Percentiles rank a stretch among this genome's conserved stretches.
These are phyloP conservation scores for Hystrix brachyura DNA, from an alignment of 2,113 vertebrate genomes.

Conservation along the genomic window DNA sequence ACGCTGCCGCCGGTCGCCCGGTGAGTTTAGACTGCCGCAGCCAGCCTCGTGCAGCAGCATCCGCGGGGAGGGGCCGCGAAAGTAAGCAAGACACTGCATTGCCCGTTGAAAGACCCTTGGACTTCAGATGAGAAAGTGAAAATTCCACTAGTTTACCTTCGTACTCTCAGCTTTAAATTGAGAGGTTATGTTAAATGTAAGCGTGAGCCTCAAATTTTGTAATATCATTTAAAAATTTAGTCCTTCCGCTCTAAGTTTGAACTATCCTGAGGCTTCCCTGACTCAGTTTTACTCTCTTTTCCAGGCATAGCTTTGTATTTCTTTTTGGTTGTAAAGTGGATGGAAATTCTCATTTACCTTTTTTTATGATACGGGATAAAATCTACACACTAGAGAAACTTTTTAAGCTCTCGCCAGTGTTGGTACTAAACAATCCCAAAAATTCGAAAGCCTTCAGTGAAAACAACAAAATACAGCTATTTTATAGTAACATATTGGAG, in stretches of 20 bases:
- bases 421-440: not conserved
- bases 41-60: not conserved
- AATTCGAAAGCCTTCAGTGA: slow-evolving; percentile 24
- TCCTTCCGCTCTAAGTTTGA: not conserved
- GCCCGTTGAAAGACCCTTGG: not conserved
- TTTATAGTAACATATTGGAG: not conserved
- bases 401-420: not conserved
- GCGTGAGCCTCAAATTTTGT: not conserved
- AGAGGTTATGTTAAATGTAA: not conserved
- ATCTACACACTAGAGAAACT: not conserved
- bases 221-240: not conserved
- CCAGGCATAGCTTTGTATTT: not conserved
- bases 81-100: not conserved
- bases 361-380: not conserved
- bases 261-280: not conserved
- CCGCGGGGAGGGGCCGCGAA: not conserved
- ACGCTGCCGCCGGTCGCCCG: not conserved
- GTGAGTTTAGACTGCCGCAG: not conserved
- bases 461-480: not conserved
- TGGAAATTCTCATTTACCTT: slow-evolving; percentile 23
- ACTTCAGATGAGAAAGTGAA: not conserved
- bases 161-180: not conserved
- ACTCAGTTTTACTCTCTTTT: slow-evolving; percentile 14
- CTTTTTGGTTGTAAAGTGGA: not conserved
- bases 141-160: not conserved